Conservation (phyloP, 1,140 invertebrate genomes). For the Solenopsis fugax region DNA sequence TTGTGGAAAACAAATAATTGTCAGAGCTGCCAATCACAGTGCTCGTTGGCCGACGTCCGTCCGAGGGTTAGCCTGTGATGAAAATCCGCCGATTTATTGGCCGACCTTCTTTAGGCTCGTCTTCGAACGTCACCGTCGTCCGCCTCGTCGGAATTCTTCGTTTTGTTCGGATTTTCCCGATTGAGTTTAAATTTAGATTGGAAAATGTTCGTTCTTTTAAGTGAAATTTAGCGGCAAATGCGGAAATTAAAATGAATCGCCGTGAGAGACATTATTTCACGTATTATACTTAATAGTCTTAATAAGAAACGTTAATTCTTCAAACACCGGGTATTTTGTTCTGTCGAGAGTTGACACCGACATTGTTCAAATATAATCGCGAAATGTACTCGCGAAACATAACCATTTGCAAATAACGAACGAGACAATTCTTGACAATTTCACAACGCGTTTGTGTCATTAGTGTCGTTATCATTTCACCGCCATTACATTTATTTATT, state of each 20-base stretch:
- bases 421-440: not conserved
- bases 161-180: constrained; percentile 29
- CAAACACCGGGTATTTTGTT: not conserved
- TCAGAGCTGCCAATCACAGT: constrained; percentile 77
- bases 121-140: constrained; percentile 44
- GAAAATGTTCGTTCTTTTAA: constrained; percentile 31
- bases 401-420: not conserved
- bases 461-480: constrained; percentile 31
- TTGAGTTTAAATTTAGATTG: constrained; percentile 54
- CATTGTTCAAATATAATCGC: not conserved
- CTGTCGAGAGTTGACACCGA: not conserved
- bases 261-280: not conserved
- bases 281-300: not conserved
- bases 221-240: constrained; percentile 14
- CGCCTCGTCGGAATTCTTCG: constrained; percentile 10
- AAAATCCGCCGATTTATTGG: constrained; percentile 76
- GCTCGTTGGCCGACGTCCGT: constrained; percentile 65
- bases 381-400: not conserved
- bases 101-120: constrained; percentile 54
- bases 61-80: constrained; percentile 67
- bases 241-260: constrained; percentile 19
- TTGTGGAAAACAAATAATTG: constrained; percentile 80
- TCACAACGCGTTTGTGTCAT: constrained; percentile 6
- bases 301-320: not conserved
- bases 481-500: constrained; percentile 51